A percentile compares a stretch with the other conserved stretches of the same genome.
phyloP scores from a whole-genome alignment of 2,888 invertebrate genomes.

The Cephonodes hylas region DNA sequence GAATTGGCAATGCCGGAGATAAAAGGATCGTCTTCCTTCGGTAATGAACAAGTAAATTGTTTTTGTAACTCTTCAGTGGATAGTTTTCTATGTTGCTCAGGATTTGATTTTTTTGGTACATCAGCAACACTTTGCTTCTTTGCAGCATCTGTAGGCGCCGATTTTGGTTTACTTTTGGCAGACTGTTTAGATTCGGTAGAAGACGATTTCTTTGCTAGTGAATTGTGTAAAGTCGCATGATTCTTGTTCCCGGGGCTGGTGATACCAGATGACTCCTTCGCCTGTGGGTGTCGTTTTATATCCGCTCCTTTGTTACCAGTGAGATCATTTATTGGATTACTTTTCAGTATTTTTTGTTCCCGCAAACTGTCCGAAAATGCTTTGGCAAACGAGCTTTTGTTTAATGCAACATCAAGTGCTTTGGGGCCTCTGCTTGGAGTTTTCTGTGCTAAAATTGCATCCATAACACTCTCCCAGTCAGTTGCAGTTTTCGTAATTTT shows the following conservation, averaged over 20 bases:
- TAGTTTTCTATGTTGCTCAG: conserved; percentile 12
- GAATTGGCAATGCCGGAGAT: conserved; percentile 61
- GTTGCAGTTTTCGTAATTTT: conserved; percentile 10
- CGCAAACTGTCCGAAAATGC: conserved; percentile 33
- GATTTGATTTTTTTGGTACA: background rate
- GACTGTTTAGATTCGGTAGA: background rate
- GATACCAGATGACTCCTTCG: background rate
- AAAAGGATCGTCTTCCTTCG: conserved; percentile 51
- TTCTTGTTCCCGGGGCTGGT: background rate
- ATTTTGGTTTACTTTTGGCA: background rate
- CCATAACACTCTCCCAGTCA: conserved; percentile 67
- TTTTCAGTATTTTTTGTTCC: conserved; percentile 19
- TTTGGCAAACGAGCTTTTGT: conserved; percentile 45
- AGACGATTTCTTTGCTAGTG: background rate
- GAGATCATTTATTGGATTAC: background rate
- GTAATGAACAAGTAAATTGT: conserved; percentile 28
- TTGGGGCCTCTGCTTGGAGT: conserved; percentile 64
- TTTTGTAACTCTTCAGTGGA: conserved; percentile 20
- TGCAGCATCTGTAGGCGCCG: background rate
- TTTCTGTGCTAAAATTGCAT: conserved; percentile 60
- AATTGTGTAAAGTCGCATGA: background rate
- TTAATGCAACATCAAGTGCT: conserved; percentile 57
- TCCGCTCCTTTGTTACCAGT: background rate
- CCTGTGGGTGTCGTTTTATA: background rate
- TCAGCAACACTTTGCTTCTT: background rate